Evolutionary conservation across 2,888 invertebrate genomes (phyloP).

Genomic region (Eudemis profundana): DNA sequence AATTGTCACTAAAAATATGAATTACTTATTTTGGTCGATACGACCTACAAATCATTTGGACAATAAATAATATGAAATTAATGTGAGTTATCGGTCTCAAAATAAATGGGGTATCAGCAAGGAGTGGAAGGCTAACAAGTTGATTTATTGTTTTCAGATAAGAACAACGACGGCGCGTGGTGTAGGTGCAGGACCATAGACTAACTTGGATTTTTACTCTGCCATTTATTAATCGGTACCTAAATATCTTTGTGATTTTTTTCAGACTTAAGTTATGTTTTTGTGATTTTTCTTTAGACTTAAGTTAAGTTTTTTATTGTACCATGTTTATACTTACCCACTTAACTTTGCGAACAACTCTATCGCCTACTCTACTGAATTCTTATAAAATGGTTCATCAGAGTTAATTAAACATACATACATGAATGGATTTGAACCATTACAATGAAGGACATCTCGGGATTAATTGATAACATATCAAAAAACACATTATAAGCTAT

Average conservation of each 20-base stretch:
- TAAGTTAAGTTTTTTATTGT: too few relatives aligned
- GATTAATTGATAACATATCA: too few relatives aligned
- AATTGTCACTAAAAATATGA: background rate
- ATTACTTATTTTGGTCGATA: conserved; percentile 15
- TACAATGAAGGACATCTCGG: conserved; percentile 20
- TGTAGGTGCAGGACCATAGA: conserved; percentile 22
- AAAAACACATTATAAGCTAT: too few relatives aligned
- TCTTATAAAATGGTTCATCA: too few relatives aligned
- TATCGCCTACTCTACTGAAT: too few relatives aligned
- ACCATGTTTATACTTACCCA: too few relatives aligned
- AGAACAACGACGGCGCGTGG: conserved; percentile 33
- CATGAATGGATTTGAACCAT: conserved; percentile 12
- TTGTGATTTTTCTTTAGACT: too few relatives aligned
- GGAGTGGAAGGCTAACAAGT: conserved; percentile 43
- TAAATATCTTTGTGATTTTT: too few relatives aligned
- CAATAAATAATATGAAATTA: conserved; percentile 41
- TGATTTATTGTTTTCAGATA: conserved; percentile 43
- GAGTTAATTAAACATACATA: conserved; percentile 21
- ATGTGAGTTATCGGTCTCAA: conserved; percentile 43
- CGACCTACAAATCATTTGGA: conserved; percentile 34
- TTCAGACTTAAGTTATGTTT: too few relatives aligned
- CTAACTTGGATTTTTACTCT: background rate
- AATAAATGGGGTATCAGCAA: conserved; percentile 44
- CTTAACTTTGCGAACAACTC: too few relatives aligned
- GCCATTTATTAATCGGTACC: background rate